Evolutionary conservation across 2,113 vertebrate genomes (phyloP).

Genomic region (Callionymus lyra): DNA sequence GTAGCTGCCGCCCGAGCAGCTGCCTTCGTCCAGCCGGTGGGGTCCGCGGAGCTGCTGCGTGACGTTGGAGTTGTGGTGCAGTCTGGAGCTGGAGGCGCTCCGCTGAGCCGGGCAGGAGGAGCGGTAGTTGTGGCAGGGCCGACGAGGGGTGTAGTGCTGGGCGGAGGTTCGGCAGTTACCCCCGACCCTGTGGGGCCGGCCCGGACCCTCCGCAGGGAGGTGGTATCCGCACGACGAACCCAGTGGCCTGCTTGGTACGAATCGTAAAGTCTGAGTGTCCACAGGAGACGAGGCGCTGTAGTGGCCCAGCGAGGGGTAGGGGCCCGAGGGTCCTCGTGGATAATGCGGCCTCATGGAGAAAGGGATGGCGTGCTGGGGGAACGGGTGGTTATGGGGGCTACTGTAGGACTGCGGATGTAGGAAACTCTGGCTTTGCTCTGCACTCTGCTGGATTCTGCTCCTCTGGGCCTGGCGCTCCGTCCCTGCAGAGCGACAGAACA

Average conservation of each 20-base stretch:
- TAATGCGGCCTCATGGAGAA: slow-evolving; percentile 69
- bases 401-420: slow-evolving; percentile 78
- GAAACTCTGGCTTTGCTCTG: slow-evolving; percentile 74
- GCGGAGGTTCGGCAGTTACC: slow-evolving; percentile 47
- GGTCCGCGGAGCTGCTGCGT: slow-evolving; percentile 23
- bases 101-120: slow-evolving; percentile 54
- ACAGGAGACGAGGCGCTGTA: slow-evolving; percentile 71
- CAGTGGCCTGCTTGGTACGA: slow-evolving; percentile 64
- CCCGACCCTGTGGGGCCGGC: slow-evolving; percentile 57
- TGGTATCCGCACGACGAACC: slow-evolving; percentile 60
- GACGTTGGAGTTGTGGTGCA: slow-evolving; percentile 51
- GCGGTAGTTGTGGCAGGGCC: slow-evolving; percentile 64
- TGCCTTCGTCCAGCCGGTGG: slow-evolving; percentile 76
- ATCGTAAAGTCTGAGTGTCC: slow-evolving; percentile 68
- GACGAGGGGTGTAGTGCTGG: slow-evolving; percentile 55
- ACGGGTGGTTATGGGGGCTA: slow-evolving; percentile 73
- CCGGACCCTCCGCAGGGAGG: slow-evolving; percentile 38
- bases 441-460: slow-evolving; percentile 47
- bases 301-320: slow-evolving; percentile 64
- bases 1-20: slow-evolving; percentile 85
- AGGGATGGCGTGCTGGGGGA: slow-evolving; percentile 61
- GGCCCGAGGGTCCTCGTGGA: slow-evolving; percentile 61
- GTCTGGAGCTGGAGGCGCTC: slow-evolving; percentile 51
- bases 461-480: slow-evolving; percentile 62
- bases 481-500: slow-evolving; percentile 21